phyloP scores from a whole-genome alignment of 2,888 invertebrate species.

The Netelia virgata region DNA sequence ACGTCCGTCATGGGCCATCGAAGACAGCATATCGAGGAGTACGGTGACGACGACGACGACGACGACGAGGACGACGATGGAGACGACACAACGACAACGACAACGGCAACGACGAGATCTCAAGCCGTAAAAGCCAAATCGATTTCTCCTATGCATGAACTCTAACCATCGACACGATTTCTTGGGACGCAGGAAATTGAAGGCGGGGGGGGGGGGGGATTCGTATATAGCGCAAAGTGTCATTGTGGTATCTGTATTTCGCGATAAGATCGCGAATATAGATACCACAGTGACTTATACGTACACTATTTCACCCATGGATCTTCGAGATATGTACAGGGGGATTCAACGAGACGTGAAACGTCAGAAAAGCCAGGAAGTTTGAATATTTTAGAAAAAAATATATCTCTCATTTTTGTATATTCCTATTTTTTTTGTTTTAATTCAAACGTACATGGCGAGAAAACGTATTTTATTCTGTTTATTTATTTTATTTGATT shows the following conservation, averaged over 20 bases:
- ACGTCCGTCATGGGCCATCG: constrained; percentile 53
- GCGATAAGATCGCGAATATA: background rate
- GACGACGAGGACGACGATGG: background rate
- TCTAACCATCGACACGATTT: constrained; percentile 46
- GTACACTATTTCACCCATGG: no score
- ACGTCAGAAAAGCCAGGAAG: no score
- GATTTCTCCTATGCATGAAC: constrained; percentile 45
- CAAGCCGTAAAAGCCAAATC: constrained; percentile 60
- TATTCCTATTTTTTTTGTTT: no score
- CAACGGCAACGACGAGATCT: constrained; percentile 39
- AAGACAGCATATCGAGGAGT: constrained; percentile 32
- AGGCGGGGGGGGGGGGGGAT: background rate
- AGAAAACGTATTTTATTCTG: no score
- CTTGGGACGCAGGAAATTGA: constrained; percentile 12
- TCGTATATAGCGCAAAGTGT: background rate
- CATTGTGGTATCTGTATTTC: background rate
- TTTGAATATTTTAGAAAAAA: no score
- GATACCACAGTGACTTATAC: background rate
- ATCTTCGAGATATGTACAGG: no score
- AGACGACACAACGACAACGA: constrained; percentile 32
- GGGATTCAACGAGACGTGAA: no score
- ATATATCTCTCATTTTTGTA: no score
- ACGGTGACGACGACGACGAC: constrained; percentile 20
- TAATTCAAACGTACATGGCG: no score
- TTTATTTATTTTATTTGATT: no score